A percentile compares a stretch with the other conserved stretches of the same genome.
Conservation (phyloP, 1,140 invertebrate species). For the Lepeophtheirus salmonis region DNA sequence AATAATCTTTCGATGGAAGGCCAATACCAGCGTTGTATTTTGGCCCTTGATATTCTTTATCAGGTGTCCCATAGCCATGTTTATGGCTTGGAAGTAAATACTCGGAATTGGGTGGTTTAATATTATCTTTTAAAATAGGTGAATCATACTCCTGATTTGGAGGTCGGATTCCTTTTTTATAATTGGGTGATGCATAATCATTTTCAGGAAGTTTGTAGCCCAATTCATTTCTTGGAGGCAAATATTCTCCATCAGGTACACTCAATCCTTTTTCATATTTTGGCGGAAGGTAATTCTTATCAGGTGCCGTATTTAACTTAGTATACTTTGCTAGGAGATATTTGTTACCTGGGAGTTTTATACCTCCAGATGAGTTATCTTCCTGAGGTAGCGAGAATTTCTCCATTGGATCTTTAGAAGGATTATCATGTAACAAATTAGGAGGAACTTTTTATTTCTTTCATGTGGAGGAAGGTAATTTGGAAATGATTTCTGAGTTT, state of each 20-base stretch:
- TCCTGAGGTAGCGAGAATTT: no score
- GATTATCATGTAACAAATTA: no score
- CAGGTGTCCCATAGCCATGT: background rate
- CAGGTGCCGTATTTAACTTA: background rate
- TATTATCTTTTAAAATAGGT: background rate
- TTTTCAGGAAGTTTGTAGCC: background rate
- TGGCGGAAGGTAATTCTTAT: background rate
- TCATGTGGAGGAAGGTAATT: background rate
- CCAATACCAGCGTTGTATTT: no score
- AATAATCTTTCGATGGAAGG: background rate
- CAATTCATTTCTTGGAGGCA: background rate
- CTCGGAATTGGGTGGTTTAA: background rate
- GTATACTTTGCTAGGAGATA: background rate
- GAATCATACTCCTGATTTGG: background rate
- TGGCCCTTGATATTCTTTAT: background rate
- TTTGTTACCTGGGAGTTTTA: background rate
- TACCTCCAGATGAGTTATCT: no score
- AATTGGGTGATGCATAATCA: slow-evolving; percentile 3
- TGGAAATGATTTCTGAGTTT: background rate
- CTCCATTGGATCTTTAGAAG: no score
- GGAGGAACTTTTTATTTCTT: no score
- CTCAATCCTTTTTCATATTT: background rate
- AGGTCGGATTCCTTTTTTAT: background rate
- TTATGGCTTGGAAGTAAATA: background rate
- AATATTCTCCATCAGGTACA: background rate